phyloP scores from a whole-genome alignment of 2,113 vertebrate genomes.

The Circaetus cinerascens region DNA sequence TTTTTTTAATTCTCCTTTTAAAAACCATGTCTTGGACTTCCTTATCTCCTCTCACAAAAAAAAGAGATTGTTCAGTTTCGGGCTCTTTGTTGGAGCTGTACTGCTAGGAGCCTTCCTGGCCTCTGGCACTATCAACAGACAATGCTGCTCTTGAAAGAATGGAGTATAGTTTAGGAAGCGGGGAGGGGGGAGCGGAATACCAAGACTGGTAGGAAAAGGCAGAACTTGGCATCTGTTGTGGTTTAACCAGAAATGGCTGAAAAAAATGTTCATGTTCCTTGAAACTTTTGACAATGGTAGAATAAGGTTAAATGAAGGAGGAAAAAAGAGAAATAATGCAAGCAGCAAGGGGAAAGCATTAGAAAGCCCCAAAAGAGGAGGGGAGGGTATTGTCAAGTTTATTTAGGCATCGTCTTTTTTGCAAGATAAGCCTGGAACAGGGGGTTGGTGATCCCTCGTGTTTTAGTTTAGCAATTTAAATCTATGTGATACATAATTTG shows the following conservation, averaged over 20 bases:
- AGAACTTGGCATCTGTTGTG: not conserved
- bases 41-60: not conserved
- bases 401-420: not conserved
- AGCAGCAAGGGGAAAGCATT: not conserved
- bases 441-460: not conserved
- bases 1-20: not conserved
- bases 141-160: constrained; percentile 10
- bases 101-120: constrained; percentile 39
- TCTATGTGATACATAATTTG: not conserved
- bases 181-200: not conserved
- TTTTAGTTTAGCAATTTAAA: not conserved
- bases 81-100: not conserved
- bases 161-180: not conserved
- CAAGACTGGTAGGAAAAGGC: not conserved
- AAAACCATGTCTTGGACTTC: not conserved
- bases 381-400: not conserved
- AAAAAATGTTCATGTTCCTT: not conserved
- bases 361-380: not conserved
- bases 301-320: not conserved
- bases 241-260: not conserved
- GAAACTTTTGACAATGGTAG: not conserved
- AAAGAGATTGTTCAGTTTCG: not conserved
- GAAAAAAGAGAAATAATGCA: not conserved
- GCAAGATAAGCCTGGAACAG: not conserved
- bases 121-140: constrained; percentile 20